Base-by-base conservation (phyloP, 2,113 vertebrate genomes). In the Poeciliopsis turrubarensis region DNA sequence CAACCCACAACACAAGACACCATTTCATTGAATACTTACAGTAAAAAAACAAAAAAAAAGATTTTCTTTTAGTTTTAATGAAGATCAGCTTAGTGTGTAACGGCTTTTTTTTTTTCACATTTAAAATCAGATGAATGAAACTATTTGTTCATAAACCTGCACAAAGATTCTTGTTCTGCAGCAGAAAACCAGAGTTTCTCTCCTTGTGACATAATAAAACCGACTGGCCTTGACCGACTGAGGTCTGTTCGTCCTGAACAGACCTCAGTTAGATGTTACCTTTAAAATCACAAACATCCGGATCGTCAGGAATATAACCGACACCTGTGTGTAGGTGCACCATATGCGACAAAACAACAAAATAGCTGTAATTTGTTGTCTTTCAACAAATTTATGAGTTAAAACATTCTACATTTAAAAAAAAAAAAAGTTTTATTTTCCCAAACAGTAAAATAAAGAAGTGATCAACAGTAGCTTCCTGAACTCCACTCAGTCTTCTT, bases 261-360 rank as follows among this genome's bases (percentile, higher is more conserved):
- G n/a, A n/a, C n/a, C n/a, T n/a, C n/a, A n/a, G n/a, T n/a, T n/a
- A n/a, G n/a, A n/a, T n/a, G n/a, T n/a, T n/a, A n/a, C n/a, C n/a
- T n/a, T n/a, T n/a, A n/a, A n/a, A n/a, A n/a, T n/a, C n/a, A n/a
- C n/a, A n/a, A n/a, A n/a, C n/a, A n/a, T n/a, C n/a, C n/a, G n/a
- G n/a, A n/a, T n/a, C n/a, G n/a, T n/a, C n/a, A n/a, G 72, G 75
- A 75, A 79, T 0, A 69, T 68, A 60, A 70, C n/a, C 26, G 34
- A 31, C 69, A 47, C 73, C 34, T 74, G 29, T 39, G n/a, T 30
- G 14, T 29, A 13, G 57, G 32, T 76, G 4, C 39, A 39, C 2
- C 32, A 12, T 44, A 32, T 10, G 47, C 10, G 51, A 64, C 15
- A 4, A 72, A 25, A 60, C n/a, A n/a, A n/a, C n/a, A 39, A 37